A percentile compares a stretch with the other conserved stretches of the same genome.
phyloP scores from a whole-genome alignment of 2,888 invertebrate species.

The Dynastes maya region DNA sequence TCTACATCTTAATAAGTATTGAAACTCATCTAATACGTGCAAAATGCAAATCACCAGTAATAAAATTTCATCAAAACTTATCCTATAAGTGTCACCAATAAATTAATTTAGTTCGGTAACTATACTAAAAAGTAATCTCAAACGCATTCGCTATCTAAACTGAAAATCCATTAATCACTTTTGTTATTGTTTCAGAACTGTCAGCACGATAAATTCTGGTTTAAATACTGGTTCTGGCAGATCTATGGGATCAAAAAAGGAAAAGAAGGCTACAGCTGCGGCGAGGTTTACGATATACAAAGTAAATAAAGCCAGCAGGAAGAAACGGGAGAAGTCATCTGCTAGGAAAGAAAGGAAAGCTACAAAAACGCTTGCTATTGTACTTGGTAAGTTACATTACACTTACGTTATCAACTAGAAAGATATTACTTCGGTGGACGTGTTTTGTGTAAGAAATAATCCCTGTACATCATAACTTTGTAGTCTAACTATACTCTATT shows the following conservation, averaged over 20 bases:
- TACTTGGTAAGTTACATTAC: slow-evolving; percentile 85
- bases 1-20: neutral
- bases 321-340: slow-evolving; percentile 94
- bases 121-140: no score
- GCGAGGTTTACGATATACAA: slow-evolving; percentile 93
- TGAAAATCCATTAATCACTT: slow-evolving; percentile 3
- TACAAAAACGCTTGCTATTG: slow-evolving; percentile 98
- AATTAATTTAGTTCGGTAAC: no score
- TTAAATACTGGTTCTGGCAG: slow-evolving; percentile 63
- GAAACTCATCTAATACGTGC: neutral
- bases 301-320: slow-evolving; percentile 94
- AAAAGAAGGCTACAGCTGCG: slow-evolving; percentile 80
- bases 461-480: neutral
- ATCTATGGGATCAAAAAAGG: slow-evolving; percentile 80
- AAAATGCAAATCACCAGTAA: no score
- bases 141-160: no score
- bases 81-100: no score
- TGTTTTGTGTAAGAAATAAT: neutral
- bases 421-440: neutral
- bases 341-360: slow-evolving; percentile 97
- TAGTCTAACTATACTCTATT: neutral
- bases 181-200: slow-evolving; percentile 71
- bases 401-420: neutral
- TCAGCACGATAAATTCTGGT: slow-evolving; percentile 72
- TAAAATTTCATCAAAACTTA: no score